These are phyloP conservation scores for Haplotaxodon microlepis DNA, from an alignment of 2,113 vertebrate species.

Conservation along the genomic window DNA sequence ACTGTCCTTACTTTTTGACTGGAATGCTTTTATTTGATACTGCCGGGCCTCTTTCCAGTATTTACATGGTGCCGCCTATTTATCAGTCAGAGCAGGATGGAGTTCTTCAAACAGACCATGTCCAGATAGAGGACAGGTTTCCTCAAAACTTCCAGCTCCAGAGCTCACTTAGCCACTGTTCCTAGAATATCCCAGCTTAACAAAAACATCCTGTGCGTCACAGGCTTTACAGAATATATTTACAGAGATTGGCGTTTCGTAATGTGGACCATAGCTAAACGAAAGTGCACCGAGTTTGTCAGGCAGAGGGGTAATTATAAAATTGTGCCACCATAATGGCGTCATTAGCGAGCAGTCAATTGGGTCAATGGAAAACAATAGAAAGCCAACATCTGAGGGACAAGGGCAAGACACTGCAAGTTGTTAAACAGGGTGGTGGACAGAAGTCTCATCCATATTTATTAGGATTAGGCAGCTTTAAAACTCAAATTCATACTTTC, in stretches of 20 bases:
- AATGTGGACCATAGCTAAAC: neutral
- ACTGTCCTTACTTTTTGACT: neutral
- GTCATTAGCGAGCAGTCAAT: slow-evolving; percentile 20
- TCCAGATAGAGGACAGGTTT: slow-evolving; percentile 35
- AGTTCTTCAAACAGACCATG: slow-evolving; percentile 30
- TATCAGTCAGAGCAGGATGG: slow-evolving; percentile 56
- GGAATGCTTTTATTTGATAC: slow-evolving; percentile 6
- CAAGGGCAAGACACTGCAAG: slow-evolving; percentile 20
- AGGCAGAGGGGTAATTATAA: slow-evolving; percentile 27
- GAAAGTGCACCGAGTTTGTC: neutral
- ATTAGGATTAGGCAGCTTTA: slow-evolving; percentile 58
- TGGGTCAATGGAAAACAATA: neutral
- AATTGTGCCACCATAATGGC: slow-evolving; percentile 36
- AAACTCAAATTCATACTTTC: slow-evolving; percentile 36
- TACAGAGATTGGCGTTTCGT: neutral
- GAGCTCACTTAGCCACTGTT: slow-evolving; percentile 24
- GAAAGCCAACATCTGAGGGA: neutral
- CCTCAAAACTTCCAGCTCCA: slow-evolving; percentile 26
- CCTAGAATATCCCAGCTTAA: slow-evolving; percentile 42
- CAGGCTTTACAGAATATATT: slow-evolving; percentile 13
- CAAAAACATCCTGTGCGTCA: slow-evolving; percentile 39
- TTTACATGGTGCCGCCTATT: slow-evolving; percentile 36
- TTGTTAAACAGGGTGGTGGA: slow-evolving; percentile 10
- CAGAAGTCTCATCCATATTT: slow-evolving; percentile 52
- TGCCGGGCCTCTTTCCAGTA: slow-evolving; percentile 10